Conservation (phyloP, 2,797 vertebrate genomes). For the Otus scops region DNA sequence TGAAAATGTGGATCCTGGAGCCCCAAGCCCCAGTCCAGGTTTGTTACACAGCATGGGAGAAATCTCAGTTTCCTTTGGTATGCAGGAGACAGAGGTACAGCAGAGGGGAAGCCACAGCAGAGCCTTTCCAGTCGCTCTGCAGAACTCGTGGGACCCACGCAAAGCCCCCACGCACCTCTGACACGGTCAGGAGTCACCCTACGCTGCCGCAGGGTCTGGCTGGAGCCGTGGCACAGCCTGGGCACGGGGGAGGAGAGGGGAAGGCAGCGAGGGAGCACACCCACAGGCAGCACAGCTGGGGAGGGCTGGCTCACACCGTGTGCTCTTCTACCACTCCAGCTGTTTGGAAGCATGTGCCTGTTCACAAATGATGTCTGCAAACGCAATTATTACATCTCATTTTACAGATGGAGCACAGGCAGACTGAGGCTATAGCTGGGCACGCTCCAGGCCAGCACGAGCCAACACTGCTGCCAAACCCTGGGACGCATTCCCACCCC, state of each 20-base stretch:
- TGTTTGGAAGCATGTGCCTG: neutral
- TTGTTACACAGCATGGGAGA: too few species aligned
- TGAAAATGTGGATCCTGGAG: neutral
- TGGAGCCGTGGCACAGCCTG: neutral
- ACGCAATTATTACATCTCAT: neutral
- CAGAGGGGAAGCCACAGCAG: too few species aligned
- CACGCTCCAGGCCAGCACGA: neutral
- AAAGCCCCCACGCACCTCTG: neutral
- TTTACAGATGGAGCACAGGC: neutral
- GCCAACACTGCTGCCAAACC: neutral
- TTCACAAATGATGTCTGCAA: neutral
- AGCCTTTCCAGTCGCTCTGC: neutral
- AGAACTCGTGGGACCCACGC: neutral
- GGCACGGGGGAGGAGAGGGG: fast-evolving
- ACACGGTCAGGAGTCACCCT: too few species aligned
- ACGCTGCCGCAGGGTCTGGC: fast-evolving
- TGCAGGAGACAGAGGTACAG: fast-evolving
- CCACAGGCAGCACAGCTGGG: neutral
- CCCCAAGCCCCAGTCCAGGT: too few species aligned
- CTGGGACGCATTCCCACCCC: neutral
- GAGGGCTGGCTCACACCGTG: neutral
- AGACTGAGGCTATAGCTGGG: neutral
- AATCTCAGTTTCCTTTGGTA: neutral
- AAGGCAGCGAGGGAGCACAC: neutral
- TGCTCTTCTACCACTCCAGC: neutral